Evolutionary conservation across 1,140 invertebrate species (phyloP), one percentile per base, ranked within the genome.

Genomic region (Pogonomyrmex californicus): DNA sequence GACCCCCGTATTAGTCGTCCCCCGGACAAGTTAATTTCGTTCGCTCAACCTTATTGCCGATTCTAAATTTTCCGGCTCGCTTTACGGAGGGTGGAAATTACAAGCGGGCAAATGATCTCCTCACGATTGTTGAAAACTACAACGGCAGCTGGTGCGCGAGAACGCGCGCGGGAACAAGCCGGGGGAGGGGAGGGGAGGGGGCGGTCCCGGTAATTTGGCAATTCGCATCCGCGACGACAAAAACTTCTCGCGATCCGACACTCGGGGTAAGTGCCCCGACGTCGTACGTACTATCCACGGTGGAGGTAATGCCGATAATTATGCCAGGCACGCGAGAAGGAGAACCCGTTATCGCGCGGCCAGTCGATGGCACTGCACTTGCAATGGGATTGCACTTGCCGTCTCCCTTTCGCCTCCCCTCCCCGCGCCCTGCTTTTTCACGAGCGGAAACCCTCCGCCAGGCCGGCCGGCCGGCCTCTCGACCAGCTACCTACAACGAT

Each of bases 311-410:
- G 44, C 70, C 78, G 87, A 85, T 92, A 92, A 93, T 93, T 92
- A 92, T 92, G 89, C 88, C 14, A 87, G 86, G 88, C 90, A 92
- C 91, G 92, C 90, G 90, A 90, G 88, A 85, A 89, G 78, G 88
- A 90, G 87, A 90, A 92, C 88, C 91, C 92, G 92, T 92, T 92
- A 92, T 62, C 49, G 78, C 62, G 62, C 71, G 51, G 62, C 73
- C 89, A 81, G 63, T 38, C 66, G 60, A 54, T 60, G 56, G 79
- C 79, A 66, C 36, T 23, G 79, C 58, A 83, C 36, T 79, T 44
- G 86, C 47, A 10, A n/a, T 68, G 44, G 14, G 23, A 76, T 65
- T 65, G 71, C 63, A 66, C 62, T 85, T 85, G 81, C 86, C 44
- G 36, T 30, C 68, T 58, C 36, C 9, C 54, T 33, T 7, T 63